These are phyloP conservation scores for Drosophila nebulosa DNA, from an alignment of 1,140 invertebrate species.

Conservation along the genomic window DNA sequence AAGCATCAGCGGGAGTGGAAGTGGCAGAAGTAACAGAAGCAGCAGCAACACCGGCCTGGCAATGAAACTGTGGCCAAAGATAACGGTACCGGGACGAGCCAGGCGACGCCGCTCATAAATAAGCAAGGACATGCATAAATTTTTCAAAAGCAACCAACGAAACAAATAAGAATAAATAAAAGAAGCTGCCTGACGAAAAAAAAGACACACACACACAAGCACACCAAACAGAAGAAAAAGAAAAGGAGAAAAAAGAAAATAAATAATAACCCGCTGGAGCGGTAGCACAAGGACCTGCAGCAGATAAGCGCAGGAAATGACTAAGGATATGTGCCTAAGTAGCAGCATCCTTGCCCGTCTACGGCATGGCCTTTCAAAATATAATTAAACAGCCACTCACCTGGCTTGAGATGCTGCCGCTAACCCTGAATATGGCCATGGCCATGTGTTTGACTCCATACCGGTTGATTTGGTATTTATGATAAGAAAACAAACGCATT, in stretches of 20 bases:
- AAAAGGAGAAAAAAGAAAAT: constrained; percentile 47
- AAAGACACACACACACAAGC: constrained; percentile 35
- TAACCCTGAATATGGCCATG: constrained; percentile 14
- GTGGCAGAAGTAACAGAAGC: too few relatives aligned
- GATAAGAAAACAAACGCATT: constrained; percentile 79
- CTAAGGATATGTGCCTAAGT: constrained; percentile 75
- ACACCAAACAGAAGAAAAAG: background rate
- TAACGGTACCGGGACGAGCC: constrained; percentile 51
- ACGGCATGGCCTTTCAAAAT: constrained; percentile 54
- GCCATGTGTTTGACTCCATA: constrained; percentile 52
- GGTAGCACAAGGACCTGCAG: constrained; percentile 21
- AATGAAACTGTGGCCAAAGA: constrained; percentile 77
- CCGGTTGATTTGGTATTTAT: constrained; percentile 74
- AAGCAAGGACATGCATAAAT: constrained; percentile 79
- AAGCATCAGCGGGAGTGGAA: constrained; percentile 25
- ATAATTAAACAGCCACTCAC: constrained; percentile 71
- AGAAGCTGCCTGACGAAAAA: constrained; percentile 21
- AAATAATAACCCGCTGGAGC: constrained; percentile 62
- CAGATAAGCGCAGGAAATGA: constrained; percentile 77
- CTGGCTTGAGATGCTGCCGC: background rate
- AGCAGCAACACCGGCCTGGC: constrained; percentile 47
- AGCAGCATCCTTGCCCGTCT: constrained; percentile 60
- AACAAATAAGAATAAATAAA: constrained; percentile 19
- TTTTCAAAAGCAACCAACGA: constrained; percentile 66
- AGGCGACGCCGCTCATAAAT: constrained; percentile 70